Conservation (phyloP, 2,888 invertebrate genomes). For the Pyrocoelia pectoralis region DNA sequence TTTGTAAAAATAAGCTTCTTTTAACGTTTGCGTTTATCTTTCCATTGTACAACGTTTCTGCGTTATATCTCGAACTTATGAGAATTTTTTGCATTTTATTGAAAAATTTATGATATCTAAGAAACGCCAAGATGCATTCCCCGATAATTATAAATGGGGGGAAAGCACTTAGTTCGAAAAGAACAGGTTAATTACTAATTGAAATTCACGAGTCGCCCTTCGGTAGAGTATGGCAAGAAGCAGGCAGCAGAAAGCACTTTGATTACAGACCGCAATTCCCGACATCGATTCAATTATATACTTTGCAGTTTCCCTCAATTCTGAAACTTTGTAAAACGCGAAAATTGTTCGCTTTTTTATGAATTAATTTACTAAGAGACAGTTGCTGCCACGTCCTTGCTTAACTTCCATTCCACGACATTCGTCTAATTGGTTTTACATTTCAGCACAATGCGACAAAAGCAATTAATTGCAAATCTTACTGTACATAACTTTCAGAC, state of each 20-base stretch:
- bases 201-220: constrained; percentile 44
- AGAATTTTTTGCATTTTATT: no score
- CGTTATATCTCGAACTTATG: no score
- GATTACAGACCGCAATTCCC: constrained; percentile 50
- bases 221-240: constrained; percentile 38
- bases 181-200: constrained; percentile 38
- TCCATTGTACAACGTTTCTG: no score
- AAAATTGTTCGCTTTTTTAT: constrained; percentile 45
- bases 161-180: background rate
- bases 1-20: no score
- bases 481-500: constrained; percentile 16
- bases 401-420: constrained; percentile 31
- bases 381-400: constrained; percentile 29
- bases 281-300: constrained; percentile 49
- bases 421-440: constrained; percentile 35
- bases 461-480: constrained; percentile 28
- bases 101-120: no score
- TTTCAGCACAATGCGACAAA: constrained; percentile 28
- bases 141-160: background rate
- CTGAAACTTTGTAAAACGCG: constrained; percentile 45
- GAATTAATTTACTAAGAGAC: constrained; percentile 37
- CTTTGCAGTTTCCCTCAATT: constrained; percentile 44
- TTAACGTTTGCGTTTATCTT: no score
- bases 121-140: background rate
- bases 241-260: constrained; percentile 46